Evolutionary conservation across 2,888 invertebrate species (phyloP), one percentile per base, ranked within the genome.

Genomic region (Seira sanloemensis): DNA sequence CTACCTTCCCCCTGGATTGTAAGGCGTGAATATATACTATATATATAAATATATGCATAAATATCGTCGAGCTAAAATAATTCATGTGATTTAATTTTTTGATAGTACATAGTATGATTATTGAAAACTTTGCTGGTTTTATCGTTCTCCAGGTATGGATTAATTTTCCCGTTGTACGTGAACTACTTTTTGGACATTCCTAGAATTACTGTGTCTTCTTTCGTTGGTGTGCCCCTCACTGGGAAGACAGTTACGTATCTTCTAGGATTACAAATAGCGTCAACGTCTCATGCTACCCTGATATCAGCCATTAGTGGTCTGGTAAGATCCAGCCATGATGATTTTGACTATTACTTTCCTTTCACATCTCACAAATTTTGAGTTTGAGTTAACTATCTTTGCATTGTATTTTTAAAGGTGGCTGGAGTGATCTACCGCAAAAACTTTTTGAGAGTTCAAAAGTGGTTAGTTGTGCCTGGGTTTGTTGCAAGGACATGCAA

Each of bases 171-270:
- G 0, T 90, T 93, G 85, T 93, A 92, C 90, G 91, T 93, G 2
- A 92, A 91, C 78, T 93, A 92, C 89, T 92, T 91, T 89, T 91
- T 91, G 89, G 92, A 93, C 90, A 92, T 93, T 86, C 92, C 92
- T 4, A 90, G 92, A 66, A 81, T 87, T 12, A 84, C 88, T 1
- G 82, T 83, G 12, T 88, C 88, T 12, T 77, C 84, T 46, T 81
- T 89, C 27, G 23, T 74, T 84, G 92, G 93, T 1, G 90, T 93
- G 24, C 93, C 93, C 7, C 91, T 93, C 77, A 93, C 93, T 1
- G 92, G 92, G n/a, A 93, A 93, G 89, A 92, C 92, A 1, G 90
- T 93, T 69, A 92, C 92, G 1, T 93, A 93, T 88, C 90, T 93
- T 16, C 90, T 93, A 16, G 93, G 93, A 1, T 90, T 93, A 25